phyloP scores from a whole-genome alignment of 2,888 invertebrate genomes.

The Ferdinandea cuprea region DNA sequence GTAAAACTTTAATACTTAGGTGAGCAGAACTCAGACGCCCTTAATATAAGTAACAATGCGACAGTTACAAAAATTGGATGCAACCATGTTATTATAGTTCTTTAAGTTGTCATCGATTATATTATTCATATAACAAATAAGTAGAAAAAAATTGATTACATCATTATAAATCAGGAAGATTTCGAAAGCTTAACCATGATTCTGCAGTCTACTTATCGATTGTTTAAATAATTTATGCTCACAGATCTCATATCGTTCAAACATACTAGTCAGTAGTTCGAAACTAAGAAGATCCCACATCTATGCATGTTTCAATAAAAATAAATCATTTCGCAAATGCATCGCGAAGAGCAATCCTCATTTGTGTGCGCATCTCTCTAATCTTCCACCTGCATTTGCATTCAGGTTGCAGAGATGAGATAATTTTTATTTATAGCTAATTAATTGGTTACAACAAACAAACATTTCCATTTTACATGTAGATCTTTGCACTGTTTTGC shows the following conservation, averaged over 20 bases:
- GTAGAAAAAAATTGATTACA: no score
- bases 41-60: no score
- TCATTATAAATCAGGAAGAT: background rate
- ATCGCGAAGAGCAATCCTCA: conserved; percentile 26
- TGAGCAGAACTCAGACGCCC: no score
- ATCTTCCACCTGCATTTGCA: conserved; percentile 74
- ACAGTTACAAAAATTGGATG: no score
- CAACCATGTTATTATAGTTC: no score
- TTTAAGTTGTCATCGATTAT: no score
- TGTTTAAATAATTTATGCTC: conserved; percentile 15
- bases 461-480: conserved; percentile 64
- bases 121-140: no score
- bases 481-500: conserved; percentile 30
- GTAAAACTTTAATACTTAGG: no score
- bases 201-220: background rate
- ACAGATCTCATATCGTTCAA: conserved; percentile 14
- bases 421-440: conserved; percentile 75
- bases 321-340: conserved; percentile 65
- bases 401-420: conserved; percentile 72
- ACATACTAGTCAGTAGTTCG: background rate
- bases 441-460: conserved; percentile 73
- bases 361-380: conserved; percentile 57
- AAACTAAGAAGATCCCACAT: conserved; percentile 56
- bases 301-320: conserved; percentile 51
- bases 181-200: background rate